Evolutionary conservation across 2,797 vertebrate species (phyloP).

Genomic region (Telmatherina bonti): DNA sequence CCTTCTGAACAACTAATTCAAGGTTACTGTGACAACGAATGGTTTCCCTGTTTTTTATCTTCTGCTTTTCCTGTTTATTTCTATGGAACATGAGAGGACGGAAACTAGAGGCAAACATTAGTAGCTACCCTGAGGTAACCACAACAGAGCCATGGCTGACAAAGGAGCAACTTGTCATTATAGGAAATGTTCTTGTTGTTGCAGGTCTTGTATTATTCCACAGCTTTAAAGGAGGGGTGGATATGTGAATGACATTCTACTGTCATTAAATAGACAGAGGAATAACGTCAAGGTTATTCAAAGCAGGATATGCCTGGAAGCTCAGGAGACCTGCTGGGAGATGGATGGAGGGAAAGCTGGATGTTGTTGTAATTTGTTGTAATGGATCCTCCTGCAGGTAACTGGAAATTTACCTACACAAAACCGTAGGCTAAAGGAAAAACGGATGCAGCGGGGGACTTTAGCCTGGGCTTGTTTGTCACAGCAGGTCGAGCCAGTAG

Average conservation of each 20-base stretch:
- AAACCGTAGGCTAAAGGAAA: conserved; percentile 16
- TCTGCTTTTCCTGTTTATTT: conserved; percentile 52
- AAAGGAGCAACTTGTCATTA: conserved; percentile 59
- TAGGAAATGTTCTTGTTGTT: conserved; percentile 66
- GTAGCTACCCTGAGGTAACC: conserved; percentile 67
- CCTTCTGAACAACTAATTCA: conserved; percentile 47
- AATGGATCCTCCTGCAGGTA: conserved; percentile 22
- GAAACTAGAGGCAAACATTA: conserved; percentile 62
- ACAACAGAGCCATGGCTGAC: conserved; percentile 66
- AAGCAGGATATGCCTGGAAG: conserved; percentile 17
- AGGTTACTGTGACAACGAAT: conserved; percentile 38
- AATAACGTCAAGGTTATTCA: conserved; percentile 28
- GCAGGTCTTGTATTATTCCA: conserved; percentile 55
- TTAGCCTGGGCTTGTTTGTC: conserved; percentile 61
- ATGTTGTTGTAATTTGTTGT: conserved; percentile 29
- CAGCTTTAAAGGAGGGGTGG: conserved; percentile 19
- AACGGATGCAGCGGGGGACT: conserved; percentile 33
- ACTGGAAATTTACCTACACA: background rate
- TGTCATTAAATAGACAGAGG: conserved; percentile 15
- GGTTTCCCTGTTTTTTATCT: conserved; percentile 63
- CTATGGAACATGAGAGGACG: conserved; percentile 64
- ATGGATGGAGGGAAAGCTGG: conserved; percentile 24
- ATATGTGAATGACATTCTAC: conserved; percentile 27
- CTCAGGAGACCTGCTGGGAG: conserved; percentile 24
- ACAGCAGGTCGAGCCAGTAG: conserved; percentile 60